Evolutionary conservation across 2,888 invertebrate genomes (phyloP).

Genomic region (Thalpophila matura): DNA sequence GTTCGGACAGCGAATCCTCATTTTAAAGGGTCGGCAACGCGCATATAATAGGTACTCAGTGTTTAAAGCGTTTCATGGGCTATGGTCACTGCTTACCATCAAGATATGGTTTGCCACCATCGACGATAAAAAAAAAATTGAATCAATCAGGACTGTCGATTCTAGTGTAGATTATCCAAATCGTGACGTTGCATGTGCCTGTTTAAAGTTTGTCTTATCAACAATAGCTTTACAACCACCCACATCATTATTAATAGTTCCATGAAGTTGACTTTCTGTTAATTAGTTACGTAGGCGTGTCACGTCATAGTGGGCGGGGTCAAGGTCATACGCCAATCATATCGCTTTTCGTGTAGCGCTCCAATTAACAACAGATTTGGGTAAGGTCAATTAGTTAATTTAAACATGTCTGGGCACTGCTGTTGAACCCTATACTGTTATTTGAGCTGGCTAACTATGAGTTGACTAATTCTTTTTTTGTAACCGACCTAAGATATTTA

Average conservation of each 20-base stretch:
- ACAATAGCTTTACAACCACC: not conserved
- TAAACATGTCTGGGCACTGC: slow-evolving; percentile 22
- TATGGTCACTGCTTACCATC: too few species aligned
- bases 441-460: not conserved
- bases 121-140: too few species aligned
- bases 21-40: too few species aligned
- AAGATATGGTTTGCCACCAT: too few species aligned
- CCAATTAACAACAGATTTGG: slow-evolving; percentile 58
- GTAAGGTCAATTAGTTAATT: slow-evolving; percentile 54
- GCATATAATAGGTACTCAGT: too few species aligned
- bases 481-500: too few species aligned
- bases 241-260: not conserved
- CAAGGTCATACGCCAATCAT: slow-evolving; percentile 53
- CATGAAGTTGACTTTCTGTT: not conserved
- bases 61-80: too few species aligned
- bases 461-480: not conserved
- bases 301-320: slow-evolving; percentile 38
- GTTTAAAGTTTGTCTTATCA: not conserved
- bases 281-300: slow-evolving; percentile 21
- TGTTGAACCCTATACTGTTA: not conserved
- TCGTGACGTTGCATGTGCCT: too few species aligned
- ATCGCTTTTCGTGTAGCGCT: slow-evolving; percentile 47
- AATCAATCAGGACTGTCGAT: too few species aligned
- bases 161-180: too few species aligned
- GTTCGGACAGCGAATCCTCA: too few species aligned